These are phyloP conservation scores for Erinaceus europaeus DNA, from an alignment of 2,113 vertebrate species.

Conservation along the genomic window DNA sequence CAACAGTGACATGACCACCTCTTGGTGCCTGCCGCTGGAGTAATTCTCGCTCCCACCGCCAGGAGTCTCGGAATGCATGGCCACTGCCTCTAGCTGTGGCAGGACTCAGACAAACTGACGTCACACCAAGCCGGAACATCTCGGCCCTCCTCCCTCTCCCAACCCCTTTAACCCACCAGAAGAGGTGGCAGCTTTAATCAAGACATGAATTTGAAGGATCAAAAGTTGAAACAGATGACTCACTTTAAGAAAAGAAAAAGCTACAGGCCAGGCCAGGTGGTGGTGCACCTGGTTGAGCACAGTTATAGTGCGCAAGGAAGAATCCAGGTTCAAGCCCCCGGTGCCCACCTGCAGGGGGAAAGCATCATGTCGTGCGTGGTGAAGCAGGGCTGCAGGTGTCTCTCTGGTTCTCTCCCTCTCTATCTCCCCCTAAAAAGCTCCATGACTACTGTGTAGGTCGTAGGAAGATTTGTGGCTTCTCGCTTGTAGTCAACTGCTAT, in stretches of 20 bases:
- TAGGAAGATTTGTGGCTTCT: no score
- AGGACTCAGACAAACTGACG: background rate
- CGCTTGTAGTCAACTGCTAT: no score
- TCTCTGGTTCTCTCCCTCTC: no score
- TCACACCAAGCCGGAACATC: background rate
- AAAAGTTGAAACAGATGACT: background rate
- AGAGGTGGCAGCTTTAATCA: background rate
- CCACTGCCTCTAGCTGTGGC: background rate
- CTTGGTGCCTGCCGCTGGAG: conserved; percentile 10
- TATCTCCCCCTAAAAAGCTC: no score
- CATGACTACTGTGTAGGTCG: no score
- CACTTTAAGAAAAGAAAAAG: background rate
- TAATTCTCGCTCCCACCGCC: background rate
- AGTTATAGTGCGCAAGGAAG: no score
- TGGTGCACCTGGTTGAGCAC: no score
- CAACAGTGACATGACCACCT: background rate
- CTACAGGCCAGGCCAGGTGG: no score
- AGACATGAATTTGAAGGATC: background rate
- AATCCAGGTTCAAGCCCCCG: no score
- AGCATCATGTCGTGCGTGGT: no score
- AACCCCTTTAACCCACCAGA: background rate
- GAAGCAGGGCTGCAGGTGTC: no score
- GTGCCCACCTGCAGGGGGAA: no score
- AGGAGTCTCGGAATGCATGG: background rate
- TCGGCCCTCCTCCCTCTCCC: background rate